Percentiles rank a stretch among this genome's conserved stretches.
Conservation (phyloP, 2,113 vertebrate genomes). For the Antechinus flavipes region DNA sequence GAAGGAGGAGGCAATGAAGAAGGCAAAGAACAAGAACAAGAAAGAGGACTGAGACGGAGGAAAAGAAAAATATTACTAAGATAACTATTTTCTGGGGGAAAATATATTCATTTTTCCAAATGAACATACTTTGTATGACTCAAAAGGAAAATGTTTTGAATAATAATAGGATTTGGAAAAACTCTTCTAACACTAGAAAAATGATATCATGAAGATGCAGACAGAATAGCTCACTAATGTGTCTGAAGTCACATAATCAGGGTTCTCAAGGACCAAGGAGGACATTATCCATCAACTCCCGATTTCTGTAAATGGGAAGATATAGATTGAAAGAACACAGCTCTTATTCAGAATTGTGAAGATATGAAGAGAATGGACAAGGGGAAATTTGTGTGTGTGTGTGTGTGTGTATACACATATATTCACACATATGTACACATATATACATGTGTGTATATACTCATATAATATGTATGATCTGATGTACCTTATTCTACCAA, state of each 20-base stretch:
- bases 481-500: too few relatives aligned
- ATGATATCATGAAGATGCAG: not conserved
- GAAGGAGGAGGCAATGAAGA: not conserved
- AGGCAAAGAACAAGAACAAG: too few relatives aligned
- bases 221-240: not conserved
- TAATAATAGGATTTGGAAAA: not conserved
- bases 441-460: too few relatives aligned
- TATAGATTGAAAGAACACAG: not conserved
- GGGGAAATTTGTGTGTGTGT: too few relatives aligned
- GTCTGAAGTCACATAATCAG: not conserved
- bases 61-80: not conserved
- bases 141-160: not conserved
- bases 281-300: not conserved
- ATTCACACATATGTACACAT: too few relatives aligned
- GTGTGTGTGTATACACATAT: too few relatives aligned
- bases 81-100: not conserved
- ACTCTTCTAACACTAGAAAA: not conserved
- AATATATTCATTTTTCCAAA: not conserved
- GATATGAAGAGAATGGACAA: not conserved
- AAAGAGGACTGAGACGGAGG: rapidly evolving
- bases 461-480: too few relatives aligned
- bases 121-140: not conserved
- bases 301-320: not conserved
- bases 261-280: not conserved
- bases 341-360: not conserved